Percentiles rank a stretch among this genome's conserved stretches.
Evolutionary conservation across 2,797 vertebrate genomes (phyloP).

Genomic region (Mergus octosetaceus): DNA sequence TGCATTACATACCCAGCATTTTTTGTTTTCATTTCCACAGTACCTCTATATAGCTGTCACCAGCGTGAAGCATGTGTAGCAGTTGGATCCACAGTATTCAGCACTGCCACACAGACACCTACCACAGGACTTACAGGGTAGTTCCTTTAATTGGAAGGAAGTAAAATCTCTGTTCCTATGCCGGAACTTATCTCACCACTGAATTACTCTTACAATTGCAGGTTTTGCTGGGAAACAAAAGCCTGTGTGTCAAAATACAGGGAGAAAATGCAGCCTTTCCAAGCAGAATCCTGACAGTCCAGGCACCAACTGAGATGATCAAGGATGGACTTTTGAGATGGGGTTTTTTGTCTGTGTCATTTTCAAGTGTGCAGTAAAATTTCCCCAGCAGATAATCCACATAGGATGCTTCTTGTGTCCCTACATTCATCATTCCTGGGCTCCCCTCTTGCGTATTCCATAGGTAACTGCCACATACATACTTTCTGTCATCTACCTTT

Average conservation of each 20-base stretch:
- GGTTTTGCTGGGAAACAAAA: slow-evolving; percentile 3
- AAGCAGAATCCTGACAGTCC: neutral
- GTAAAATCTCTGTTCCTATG: neutral
- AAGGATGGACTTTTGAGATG: neutral
- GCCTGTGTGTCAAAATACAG: neutral
- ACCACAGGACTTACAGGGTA: neutral
- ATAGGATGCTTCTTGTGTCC: neutral
- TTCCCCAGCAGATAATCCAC: neutral
- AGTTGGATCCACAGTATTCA: neutral
- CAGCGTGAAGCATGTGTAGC: neutral
- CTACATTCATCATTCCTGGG: neutral
- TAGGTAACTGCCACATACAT: neutral
- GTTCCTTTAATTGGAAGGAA: slow-evolving; percentile 4
- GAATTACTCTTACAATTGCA: neutral
- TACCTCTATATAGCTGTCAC: neutral
- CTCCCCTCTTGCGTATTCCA: neutral
- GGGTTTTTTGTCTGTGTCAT: accelerated
- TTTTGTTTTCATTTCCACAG: slow-evolving; percentile 12
- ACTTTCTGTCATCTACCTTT: neutral
- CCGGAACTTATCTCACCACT: neutral
- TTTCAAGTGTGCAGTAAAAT: neutral
- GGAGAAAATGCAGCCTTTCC: neutral
- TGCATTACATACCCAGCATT: neutral
- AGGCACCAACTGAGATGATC: neutral
- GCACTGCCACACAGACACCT: neutral